Evolutionary conservation across 2,113 vertebrate genomes (phyloP), one percentile per base, ranked within the genome.

Genomic region (Ochotona princeps): DNA sequence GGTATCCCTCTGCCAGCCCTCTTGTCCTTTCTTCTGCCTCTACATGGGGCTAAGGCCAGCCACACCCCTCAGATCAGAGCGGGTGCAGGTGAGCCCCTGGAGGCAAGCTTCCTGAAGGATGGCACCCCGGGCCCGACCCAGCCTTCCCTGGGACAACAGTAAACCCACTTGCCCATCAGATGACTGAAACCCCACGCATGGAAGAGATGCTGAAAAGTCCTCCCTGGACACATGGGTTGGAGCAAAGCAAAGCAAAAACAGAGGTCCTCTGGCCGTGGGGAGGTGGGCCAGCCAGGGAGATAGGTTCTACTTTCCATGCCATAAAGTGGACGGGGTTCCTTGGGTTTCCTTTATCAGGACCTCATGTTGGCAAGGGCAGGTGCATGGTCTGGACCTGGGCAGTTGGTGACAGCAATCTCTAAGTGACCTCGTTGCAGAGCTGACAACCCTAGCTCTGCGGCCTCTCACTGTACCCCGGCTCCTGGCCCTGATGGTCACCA

Each of bases 361-460:
- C 86, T 78, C 76, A 54, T 21, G 0, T 47, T n/a, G 7, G 25
- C 82, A 57, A 44, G 32, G 75, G 23, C 17, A 5, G 35, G 14
- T 54, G 9, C 85, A 67, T 18, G 15, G 30, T 32, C 23, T 69
- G 73, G 26, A n/a, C 73, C 72, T 69, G 65, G 0, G 15, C 44
- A 23, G 35, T 20, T 18, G 83, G 35, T 79, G 57, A 15, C 85
- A 67, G 89, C 12, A 26, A 35, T 14, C 5, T 21, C 72, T 25
- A 26, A 54, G 76, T 70, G 67, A 38, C 82, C 60, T 93, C 65
- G 35, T 87, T 93, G 85, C 82, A 80, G 70, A 87, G 23, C 67
- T 70, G 88, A 70, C 92, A 65, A 44, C 66, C 76, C 90, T 4
- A 30, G 1, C 30, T 74, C 14, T 32, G n/a, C 7, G 26, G 35